Evolutionary conservation across 2,888 invertebrate genomes (phyloP), one percentile per base, ranked within the genome.

Genomic region (Zaprionus lineosus): DNA sequence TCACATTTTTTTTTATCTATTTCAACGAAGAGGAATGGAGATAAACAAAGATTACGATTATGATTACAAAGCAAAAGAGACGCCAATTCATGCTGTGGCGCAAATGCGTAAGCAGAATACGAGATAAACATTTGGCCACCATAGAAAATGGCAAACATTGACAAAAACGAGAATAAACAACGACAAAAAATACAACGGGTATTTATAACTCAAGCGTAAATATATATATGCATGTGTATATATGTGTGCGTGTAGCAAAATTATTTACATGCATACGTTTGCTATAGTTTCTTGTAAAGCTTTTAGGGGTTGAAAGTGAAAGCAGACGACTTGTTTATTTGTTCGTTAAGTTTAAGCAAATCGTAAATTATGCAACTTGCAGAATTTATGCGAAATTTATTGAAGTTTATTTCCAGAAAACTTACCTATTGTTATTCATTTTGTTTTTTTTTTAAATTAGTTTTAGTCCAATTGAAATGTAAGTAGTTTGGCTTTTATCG

Each of bases 351-450:
- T n/a, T n/a, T n/a, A n/a, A n/a, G n/a, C n/a, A 4, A 43, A 37
- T 19, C 7, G 37, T 39, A 44, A 65, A 73, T 85, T 85, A 85
- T 85, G 84, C 83, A 85, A 84, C 57, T 64, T 47, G 19, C 40
- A 37, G 40, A 52, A 37, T 21, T 14, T 43, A n/a, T 21, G 21
- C 15, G 41, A 41, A 56, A 2, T 24, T 24, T 14, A 44, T 6
- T 18, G 11, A 7, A 29, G 11, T 18, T 12, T 18, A 26, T n/a
- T n/a, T n/a, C n/a, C n/a, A n/a, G n/a, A n/a, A n/a, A 18, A 83
- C 81, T 79, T 58, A 79, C 79, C 72, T 21, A 44, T 79, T 79
- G 47, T 41, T 44, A 57, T 68, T 79, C 50, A 83, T 79, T 57
- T 55, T 78, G 51, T 34, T 36, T 18, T 48, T 18, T 59, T 4